phyloP scores from a whole-genome alignment of 1,140 invertebrate genomes.

The Tetramorium simillimum region DNA sequence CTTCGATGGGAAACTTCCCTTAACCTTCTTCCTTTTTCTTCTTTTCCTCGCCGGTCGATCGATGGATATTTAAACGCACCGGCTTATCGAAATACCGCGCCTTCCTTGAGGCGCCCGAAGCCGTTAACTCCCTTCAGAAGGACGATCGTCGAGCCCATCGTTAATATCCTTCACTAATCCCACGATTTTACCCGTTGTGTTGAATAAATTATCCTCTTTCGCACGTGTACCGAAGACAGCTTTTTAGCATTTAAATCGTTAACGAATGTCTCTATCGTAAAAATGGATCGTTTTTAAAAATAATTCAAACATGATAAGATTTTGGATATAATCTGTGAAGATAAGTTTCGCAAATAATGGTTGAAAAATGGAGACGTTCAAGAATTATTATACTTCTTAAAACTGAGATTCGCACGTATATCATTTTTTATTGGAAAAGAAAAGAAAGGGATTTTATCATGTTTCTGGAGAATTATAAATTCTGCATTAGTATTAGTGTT shows the following conservation, averaged over 20 bases:
- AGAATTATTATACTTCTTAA: neutral
- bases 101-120: neutral
- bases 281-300: neutral
- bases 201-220: slow-evolving; percentile 23
- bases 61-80: slow-evolving; percentile 40
- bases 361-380: neutral
- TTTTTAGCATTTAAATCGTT: neutral
- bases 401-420: neutral
- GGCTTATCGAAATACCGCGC: slow-evolving; percentile 37
- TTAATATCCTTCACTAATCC: slow-evolving; percentile 46
- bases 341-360: neutral
- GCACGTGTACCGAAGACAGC: neutral
- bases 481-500: slow-evolving; percentile 20
- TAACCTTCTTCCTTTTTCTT: slow-evolving; percentile 15
- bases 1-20: slow-evolving; percentile 28
- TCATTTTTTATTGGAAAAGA: neutral
- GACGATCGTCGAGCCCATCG: slow-evolving; percentile 4
- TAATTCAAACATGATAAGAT: neutral
- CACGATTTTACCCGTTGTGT: slow-evolving; percentile 31
- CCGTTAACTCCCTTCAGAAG: slow-evolving; percentile 38
- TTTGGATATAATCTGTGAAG: slow-evolving; percentile 8
- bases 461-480: neutral
- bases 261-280: slow-evolving; percentile 13
- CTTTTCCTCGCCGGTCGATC: neutral
- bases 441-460: neutral